Base-by-base conservation (phyloP, 2,113 vertebrate genomes). In the Nibea albiflora region DNA sequence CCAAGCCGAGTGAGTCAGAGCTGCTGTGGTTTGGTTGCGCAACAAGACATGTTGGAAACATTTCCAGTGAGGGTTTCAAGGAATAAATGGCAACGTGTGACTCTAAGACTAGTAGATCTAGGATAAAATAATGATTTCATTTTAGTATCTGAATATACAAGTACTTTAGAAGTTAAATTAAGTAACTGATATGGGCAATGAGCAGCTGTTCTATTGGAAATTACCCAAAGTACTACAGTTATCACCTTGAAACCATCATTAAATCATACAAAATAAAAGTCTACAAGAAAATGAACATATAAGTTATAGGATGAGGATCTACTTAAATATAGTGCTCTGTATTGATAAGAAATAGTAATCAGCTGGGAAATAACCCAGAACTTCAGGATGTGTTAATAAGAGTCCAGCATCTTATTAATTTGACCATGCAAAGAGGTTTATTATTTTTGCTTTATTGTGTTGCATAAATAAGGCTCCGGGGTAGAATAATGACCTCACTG, bases 1-100 rank as follows among this genome's bases (percentile, higher is more conserved):
- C 10, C 20, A 11, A 39, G n/a, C 1, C 0, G 14, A 67, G 49
- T 79, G 70, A 82, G 50, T 87, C 68, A 72, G 12, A 62, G 65
- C 28, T 35, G 65, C 28, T 35, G 52, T 24, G 54, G 66, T 11
- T 52, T 61, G 17, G 9, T 47, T 73, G 26, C 2, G 8, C 75
- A 81, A 84, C 19, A 61, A 2, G 2, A 58, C 22, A 63, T 56
- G 53, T 54, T 49, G 16, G 10, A 11, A 46, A 63, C 62, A 46
- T 73, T 61, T 35, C 39, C 22, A 4, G n/a, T 12, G 15, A 14
- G 19, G 22, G 47, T 28, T 39, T 26, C 4, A 61, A 4, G 60
- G 10, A 35, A 50, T 56, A 49, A 50, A 24, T 0, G 2, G 12
- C 4, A 39, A 35, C 35, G 19, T 50, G n/a, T 8, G 35, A 42